Conservation (phyloP, 2,888 invertebrate genomes). For the Synergus umbraculus region DNA sequence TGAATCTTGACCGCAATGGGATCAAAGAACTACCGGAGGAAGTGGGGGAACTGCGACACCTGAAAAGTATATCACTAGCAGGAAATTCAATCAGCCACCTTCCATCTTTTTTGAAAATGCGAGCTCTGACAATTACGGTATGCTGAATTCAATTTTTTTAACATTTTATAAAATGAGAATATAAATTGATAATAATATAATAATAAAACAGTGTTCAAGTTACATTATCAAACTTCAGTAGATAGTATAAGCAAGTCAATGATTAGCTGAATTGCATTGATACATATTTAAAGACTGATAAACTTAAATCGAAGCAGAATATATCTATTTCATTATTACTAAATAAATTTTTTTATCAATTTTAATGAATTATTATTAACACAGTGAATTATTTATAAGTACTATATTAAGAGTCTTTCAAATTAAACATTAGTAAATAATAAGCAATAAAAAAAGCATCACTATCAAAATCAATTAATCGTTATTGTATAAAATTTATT, state of each 20-base stretch:
- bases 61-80: slow-evolving; percentile 81
- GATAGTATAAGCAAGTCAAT: background rate
- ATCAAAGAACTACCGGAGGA: slow-evolving; percentile 82
- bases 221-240: background rate
- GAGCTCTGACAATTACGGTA: slow-evolving; percentile 80
- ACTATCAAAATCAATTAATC: no score
- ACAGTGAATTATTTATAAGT: no score
- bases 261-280: background rate
- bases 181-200: background rate
- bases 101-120: slow-evolving; percentile 79
- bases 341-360: no score
- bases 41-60: slow-evolving; percentile 80
- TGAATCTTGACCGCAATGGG: slow-evolving; percentile 86
- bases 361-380: no score
- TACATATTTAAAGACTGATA: no score
- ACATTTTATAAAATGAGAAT: no score
- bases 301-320: background rate
- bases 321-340: no score
- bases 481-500: no score
- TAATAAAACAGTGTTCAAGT: background rate
- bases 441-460: no score
- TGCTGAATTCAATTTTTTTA: background rate
- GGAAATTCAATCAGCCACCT: slow-evolving; percentile 79
- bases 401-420: no score
- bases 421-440: no score